Base-by-base conservation (phyloP, 2,888 invertebrate species). In the Lacanobia oleracea region DNA sequence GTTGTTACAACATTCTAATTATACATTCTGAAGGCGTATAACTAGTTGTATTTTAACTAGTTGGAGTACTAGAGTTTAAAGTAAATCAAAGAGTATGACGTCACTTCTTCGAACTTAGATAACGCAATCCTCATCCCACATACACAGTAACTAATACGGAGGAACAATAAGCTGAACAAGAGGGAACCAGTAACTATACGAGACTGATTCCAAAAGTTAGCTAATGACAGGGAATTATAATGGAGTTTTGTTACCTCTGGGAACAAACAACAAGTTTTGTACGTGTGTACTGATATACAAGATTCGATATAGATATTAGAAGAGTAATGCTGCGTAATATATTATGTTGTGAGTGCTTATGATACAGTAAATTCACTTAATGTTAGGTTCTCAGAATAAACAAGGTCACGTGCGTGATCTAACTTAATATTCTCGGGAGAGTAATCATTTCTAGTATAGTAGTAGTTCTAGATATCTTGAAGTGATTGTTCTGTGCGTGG, bases 161-260 rank as follows among this genome's bases (percentile, higher is more conserved):
- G 45, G 21, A 65, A 79, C 77, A 68, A 77, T 82, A 82, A 77
- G 61, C 65, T 23, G 10, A 77, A 77, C 79, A 82, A 72, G 72
- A 68, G 66, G 64, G 63, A 73, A 67, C 43, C 45, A 43, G 54
- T 65, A 86, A 85, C 86, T 86, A 85, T 68, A 76, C 59, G 61
- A 71, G 82, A 88, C 87, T 88, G 86, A 89, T 90, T 90, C 84
- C 67, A 73, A 67, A 90, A 90, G 86, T 89, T 89, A 61, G 73
- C 84, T 90, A 91, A 91, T 90, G 90, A 91, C 87, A 84, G 83
- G 84, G 83, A 91, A 91, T 91, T 90, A 90, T 91, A 90, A 90
- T 86, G 85, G 86, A 90, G 88, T 89, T 89, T 82, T 73, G 85
- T 83, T 89, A 88, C 90, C 90, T 86, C 80, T 84, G 88, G 85